Base-by-base conservation (phyloP, 2,797 vertebrate species). In the Sebastes minor region DNA sequence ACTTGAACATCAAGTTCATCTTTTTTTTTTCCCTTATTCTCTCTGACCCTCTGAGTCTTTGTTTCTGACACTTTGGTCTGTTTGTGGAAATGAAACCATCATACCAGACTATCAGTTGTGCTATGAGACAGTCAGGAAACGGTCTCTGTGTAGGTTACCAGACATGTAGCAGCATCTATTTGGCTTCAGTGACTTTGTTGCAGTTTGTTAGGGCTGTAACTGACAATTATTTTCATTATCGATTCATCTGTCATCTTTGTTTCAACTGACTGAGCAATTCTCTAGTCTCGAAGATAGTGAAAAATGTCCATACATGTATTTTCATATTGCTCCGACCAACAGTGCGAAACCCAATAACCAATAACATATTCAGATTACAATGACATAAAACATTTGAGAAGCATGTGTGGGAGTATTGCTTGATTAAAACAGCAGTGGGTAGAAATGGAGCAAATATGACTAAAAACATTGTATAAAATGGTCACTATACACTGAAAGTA, bases 1-100 rank as follows among this genome's bases (percentile, higher is more conserved):
- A 38, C 35, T 38, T 38, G 35, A 38, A 38, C 35, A 38, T 38
- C 13, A 38, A 38, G 35, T 38, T 69, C 55, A 18, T 20, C 9
- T 56, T 70, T 32, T n/a, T 8, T 28, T 55, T 6, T 46, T 18
- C 30, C 20, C 14, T 38, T 0, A 6, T 14, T 23, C 16, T 63
- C 25, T n/a, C n/a, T 20, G 46, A 49, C 16, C 57, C 30, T n/a
- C 25, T 49, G 46, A 49, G 18, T 49, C 46, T 30, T 35, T 69
- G 46, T 52, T 57, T 42, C 16, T n/a, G 6, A 2, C 32, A 28
- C 11, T 59, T 67, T 71, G 8, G 2, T 52, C 2, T 22, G 16
- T 73, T 35, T 75, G 76, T 77, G 66, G 77, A 89, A 86, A 55
- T 84, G 74, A 90, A 91, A 88, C 76, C 63, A 5, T 18, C 0